Conservation (phyloP, 2,888 invertebrate genomes). For the Drosophila glabriapex region DNA sequence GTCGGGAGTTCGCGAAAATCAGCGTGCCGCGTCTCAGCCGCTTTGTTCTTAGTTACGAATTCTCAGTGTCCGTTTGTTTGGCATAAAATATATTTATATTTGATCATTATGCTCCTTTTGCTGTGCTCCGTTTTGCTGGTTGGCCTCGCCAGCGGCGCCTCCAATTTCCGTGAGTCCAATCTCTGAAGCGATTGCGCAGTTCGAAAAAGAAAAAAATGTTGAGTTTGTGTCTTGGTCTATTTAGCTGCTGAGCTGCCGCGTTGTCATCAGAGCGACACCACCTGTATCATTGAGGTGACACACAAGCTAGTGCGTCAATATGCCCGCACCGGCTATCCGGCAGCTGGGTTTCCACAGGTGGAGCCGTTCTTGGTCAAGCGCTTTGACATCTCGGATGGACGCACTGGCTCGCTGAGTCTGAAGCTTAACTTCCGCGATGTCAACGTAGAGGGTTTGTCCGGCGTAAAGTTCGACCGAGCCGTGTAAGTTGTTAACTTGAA, state of each 20-base stretch:
- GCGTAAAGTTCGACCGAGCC: slow-evolving; percentile 79
- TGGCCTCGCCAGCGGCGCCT: slow-evolving; percentile 48
- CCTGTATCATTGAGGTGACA: slow-evolving; percentile 80
- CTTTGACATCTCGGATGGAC: slow-evolving; percentile 83
- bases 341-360: slow-evolving; percentile 82
- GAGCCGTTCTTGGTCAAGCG: slow-evolving; percentile 83
- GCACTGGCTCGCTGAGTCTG: slow-evolving; percentile 78
- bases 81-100: neutral
- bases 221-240: slow-evolving; percentile 11
- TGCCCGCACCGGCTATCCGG: slow-evolving; percentile 81
- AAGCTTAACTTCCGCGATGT: slow-evolving; percentile 83
- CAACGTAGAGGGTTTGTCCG: slow-evolving; percentile 82
- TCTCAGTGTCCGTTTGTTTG: neutral
- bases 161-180: slow-evolving; percentile 70
- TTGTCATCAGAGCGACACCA: slow-evolving; percentile 80
- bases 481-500: slow-evolving; percentile 77
- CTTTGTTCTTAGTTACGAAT: slow-evolving; percentile 10
- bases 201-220: neutral
- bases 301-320: slow-evolving; percentile 73
- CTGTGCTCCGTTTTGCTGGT: slow-evolving; percentile 45
- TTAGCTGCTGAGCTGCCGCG: slow-evolving; percentile 82
- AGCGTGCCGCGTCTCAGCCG: slow-evolving; percentile 34
- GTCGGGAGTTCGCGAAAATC: slow-evolving; percentile 79
- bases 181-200: neutral
- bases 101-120: slow-evolving; percentile 45